These are phyloP conservation scores for Caenorhabditis sp. DNA, from an alignment of 2,888 invertebrate genomes.

Conservation along the genomic window DNA sequence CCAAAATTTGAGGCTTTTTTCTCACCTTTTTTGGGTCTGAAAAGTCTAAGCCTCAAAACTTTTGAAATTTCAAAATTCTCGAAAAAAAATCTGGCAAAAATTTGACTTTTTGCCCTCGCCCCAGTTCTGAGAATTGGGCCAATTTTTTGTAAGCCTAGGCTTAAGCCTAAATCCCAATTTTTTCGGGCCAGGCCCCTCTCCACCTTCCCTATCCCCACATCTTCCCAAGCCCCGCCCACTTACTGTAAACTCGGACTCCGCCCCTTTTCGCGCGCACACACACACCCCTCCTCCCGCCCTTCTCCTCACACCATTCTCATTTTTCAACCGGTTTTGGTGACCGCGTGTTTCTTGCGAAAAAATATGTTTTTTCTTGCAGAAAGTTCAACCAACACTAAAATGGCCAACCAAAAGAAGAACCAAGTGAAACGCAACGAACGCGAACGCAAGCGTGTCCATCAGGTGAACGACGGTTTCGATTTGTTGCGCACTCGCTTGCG, in stretches of 20 bases:
- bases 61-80: no score
- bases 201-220: no score
- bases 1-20: no score
- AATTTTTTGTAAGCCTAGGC: no score
- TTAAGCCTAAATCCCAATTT: no score
- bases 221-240: neutral
- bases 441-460: constrained; percentile 52
- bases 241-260: no score
- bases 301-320: neutral
- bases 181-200: no score
- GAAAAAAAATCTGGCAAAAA: no score
- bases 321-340: constrained; percentile 1
- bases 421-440: constrained; percentile 49
- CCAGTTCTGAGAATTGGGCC: no score
- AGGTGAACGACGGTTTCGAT: constrained; percentile 54
- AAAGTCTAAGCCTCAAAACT: no score
- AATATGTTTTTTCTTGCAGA: neutral
- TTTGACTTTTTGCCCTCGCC: no score
- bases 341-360: neutral
- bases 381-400: neutral
- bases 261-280: neutral
- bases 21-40: no score
- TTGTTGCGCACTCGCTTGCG: constrained; percentile 35
- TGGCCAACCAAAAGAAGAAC: constrained; percentile 41
- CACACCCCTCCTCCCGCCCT: neutral